These are phyloP conservation scores for Falco naumanni DNA, from an alignment of 2,797 vertebrate species.

Conservation along the genomic window DNA sequence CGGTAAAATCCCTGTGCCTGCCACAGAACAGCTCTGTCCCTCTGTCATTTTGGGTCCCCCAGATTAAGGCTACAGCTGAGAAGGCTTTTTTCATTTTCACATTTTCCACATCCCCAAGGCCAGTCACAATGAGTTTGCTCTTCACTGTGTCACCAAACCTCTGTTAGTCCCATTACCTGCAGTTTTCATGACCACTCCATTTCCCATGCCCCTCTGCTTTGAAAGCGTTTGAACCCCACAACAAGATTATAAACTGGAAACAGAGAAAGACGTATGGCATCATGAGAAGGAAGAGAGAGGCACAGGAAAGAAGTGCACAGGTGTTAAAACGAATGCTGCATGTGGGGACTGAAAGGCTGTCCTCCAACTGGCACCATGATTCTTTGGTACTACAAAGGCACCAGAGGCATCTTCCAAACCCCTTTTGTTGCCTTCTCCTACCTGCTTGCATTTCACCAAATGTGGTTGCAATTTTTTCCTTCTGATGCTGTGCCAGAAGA, in stretches of 20 bases:
- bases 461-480: slow-evolving; percentile 28
- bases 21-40: background rate
- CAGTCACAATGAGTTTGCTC: background rate
- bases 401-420: background rate
- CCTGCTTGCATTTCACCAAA: slow-evolving; percentile 39
- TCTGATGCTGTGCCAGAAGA: slow-evolving; percentile 41
- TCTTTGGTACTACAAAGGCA: background rate
- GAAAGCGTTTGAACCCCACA: background rate
- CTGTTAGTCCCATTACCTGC: background rate
- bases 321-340: background rate
- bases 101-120: background rate
- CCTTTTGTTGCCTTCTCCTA: slow-evolving; percentile 8
- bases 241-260: background rate
- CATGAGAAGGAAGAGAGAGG: background rate
- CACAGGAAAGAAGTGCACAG: background rate
- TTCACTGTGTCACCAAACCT: background rate
- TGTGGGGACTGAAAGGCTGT: background rate
- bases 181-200: background rate
- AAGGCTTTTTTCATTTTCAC: background rate
- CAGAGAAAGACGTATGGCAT: background rate
- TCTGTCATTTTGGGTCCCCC: background rate
- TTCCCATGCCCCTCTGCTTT: background rate
- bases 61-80: background rate
- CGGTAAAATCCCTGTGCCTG: background rate
- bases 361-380: background rate